Percentiles rank a stretch among this genome's conserved stretches.
Evolutionary conservation across 2,888 invertebrate genomes (phyloP).

Genomic region (Azorinus chamasolen): DNA sequence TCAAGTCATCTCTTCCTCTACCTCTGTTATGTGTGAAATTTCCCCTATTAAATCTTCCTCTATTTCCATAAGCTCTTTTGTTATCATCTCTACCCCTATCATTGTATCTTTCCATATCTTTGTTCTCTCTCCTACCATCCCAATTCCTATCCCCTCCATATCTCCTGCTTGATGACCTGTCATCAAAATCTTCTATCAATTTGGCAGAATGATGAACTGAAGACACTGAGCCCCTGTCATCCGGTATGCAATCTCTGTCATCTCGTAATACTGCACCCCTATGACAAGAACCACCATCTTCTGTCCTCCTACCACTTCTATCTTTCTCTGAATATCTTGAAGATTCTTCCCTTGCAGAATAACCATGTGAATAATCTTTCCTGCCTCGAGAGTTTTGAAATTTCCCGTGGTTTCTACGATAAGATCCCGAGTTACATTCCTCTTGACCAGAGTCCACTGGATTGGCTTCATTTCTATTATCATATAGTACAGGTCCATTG

Average conservation of each 20-base stretch:
- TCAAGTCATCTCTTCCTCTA: not conserved
- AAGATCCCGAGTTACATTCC: too few species aligned
- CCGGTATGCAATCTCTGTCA: not conserved
- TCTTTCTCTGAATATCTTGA: too few species aligned
- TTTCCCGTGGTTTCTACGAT: too few species aligned
- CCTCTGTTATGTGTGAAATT: slow-evolving; percentile 9
- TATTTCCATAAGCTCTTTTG: slow-evolving; percentile 1
- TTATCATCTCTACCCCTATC: not conserved
- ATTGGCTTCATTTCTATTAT: too few species aligned
- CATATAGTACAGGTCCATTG: too few species aligned
- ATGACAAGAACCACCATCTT: not conserved
- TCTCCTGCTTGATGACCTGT: not conserved
- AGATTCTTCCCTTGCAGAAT: too few species aligned
- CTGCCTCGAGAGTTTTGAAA: too few species aligned
- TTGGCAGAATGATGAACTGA: not conserved
- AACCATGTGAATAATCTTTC: too few species aligned
- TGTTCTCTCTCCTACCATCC: not conserved
- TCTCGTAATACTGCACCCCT: not conserved
- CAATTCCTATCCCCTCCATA: not conserved
- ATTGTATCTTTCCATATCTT: not conserved
- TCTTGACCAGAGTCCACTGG: too few species aligned
- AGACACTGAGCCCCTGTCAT: not conserved
- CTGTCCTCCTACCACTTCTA: not conserved
- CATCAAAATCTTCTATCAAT: not conserved
- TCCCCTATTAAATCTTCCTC: not conserved